These are phyloP conservation scores for Cyclopterus lumpus DNA, from an alignment of 2,797 vertebrate species.

Conservation along the genomic window DNA sequence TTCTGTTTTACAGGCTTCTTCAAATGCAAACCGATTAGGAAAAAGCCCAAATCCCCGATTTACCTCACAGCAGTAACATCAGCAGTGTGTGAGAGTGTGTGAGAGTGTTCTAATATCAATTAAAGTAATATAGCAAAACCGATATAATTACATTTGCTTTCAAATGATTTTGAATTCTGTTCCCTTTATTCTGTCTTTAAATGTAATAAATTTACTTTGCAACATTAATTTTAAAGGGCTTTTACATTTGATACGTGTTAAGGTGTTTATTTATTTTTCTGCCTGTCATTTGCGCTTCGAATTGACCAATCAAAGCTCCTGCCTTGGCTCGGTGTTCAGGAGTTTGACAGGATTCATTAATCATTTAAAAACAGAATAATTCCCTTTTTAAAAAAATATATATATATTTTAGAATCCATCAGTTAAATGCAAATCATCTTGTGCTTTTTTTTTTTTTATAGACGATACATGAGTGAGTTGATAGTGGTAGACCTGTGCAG, in stretches of 20 bases:
- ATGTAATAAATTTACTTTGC: not conserved
- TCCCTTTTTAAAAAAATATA: not conserved
- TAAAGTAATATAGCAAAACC: not conserved
- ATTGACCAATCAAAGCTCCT: slow-evolving; percentile 4
- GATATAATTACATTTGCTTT: not conserved
- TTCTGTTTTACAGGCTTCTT: not conserved
- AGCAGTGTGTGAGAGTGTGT: not conserved
- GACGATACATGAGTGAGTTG: not conserved
- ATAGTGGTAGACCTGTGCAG: too few relatives aligned
- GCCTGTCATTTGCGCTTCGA: too few relatives aligned
- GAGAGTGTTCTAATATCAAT: not conserved
- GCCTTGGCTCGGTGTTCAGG: not conserved
- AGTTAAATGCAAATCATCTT: not conserved
- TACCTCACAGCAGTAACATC: not conserved
- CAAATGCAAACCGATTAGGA: not conserved
- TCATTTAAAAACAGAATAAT: not conserved
- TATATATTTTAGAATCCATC: not conserved
- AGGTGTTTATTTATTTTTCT: not conserved
- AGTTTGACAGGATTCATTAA: not conserved
- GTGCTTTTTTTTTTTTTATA: not conserved
- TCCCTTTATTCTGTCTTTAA: not conserved
- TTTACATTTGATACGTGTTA: not conserved
- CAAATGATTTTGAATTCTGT: not conserved
- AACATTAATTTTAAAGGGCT: not conserved
- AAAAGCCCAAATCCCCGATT: not conserved